These are phyloP conservation scores for Cossypha niveicapilla DNA, from an alignment of 2,797 vertebrate genomes.

Conservation along the genomic window DNA sequence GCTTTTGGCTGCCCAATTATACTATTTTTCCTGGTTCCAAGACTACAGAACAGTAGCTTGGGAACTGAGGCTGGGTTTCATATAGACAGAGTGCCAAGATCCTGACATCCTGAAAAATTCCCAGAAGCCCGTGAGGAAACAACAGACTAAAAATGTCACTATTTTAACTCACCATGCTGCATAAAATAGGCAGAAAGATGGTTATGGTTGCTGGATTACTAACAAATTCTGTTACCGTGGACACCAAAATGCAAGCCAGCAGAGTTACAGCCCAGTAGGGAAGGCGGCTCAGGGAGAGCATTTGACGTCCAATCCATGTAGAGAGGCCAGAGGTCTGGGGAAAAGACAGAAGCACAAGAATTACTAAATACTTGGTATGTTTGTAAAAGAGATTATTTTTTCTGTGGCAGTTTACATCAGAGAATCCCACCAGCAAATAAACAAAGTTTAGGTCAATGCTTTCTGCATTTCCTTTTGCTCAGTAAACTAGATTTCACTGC, in stretches of 20 bases:
- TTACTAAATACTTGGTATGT: neutral
- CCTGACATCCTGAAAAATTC: neutral
- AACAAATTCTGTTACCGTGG: slow-evolving; percentile 93
- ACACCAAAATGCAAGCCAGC: slow-evolving; percentile 92
- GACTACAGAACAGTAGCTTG: neutral
- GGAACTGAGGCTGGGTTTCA: neutral
- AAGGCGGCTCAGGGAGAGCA: slow-evolving; percentile 92
- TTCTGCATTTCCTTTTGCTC: neutral
- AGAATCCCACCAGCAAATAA: neutral
- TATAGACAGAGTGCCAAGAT: neutral
- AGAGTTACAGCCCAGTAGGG: slow-evolving; percentile 93
- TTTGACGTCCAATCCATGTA: slow-evolving; percentile 93
- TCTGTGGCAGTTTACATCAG: neutral
- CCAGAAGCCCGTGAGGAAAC: neutral
- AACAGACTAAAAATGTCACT: neutral
- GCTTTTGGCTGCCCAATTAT: neutral
- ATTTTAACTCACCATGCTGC: slow-evolving; percentile 84
- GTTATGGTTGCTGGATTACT: slow-evolving; percentile 98
- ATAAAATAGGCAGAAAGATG: slow-evolving; percentile 95
- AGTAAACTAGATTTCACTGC: neutral
- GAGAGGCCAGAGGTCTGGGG: slow-evolving; percentile 91
- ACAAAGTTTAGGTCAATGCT: neutral
- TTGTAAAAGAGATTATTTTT: neutral
- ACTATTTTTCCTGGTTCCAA: neutral
- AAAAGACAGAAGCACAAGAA: neutral